Base-by-base conservation (phyloP, 2,888 invertebrate species). In the Saturnia japonica region DNA sequence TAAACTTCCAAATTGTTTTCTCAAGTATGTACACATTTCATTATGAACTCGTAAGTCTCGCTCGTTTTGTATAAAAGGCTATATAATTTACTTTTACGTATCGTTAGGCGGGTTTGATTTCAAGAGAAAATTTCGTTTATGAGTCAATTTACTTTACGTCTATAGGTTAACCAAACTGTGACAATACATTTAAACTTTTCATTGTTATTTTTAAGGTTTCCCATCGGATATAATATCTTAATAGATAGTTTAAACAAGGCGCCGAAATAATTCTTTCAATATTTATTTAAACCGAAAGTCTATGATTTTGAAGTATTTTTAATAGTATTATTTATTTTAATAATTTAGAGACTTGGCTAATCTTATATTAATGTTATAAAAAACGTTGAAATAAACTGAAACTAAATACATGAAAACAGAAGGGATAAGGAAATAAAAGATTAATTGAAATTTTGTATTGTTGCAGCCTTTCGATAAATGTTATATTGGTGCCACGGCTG, bases 401-500 rank as follows among this genome's bases (percentile, higher is more conserved):
- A 34, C 34, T 1, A 43, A 43, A 43, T n/a, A n/a, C n/a, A 0
- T 19, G 7, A 22, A 54, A 54, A 54, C 0, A 54, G 8, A 51
- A n/a, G 9, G n/a, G n/a, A 51, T 7, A 16, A 51, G 45, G 45
- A 47, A 16, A 14, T 0, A 6, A 47, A 51, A 51, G n/a, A 1
- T 51, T 1, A 22, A 54, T 14, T 12, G 43, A 11, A 2, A 22
- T 22, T 22, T 54, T 54, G 1, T 60, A 25, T 60, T 67, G 12
- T 60, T 85, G 14, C 93, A 99, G 99, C 98, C 99, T 71, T 99
- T 99, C 94, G 99, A 99, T 95, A 99, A 99, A 91, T 99, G 99
- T 93, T 99, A 98, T 93, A 99, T 99, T 87, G 99, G 99, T 72
- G 98, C 99, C 72, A 99, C 99, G 69, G 98, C 99, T 1, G 99